Evolutionary conservation across 2,888 invertebrate species (phyloP).

Genomic region (Cylindroiulus punctatus): DNA sequence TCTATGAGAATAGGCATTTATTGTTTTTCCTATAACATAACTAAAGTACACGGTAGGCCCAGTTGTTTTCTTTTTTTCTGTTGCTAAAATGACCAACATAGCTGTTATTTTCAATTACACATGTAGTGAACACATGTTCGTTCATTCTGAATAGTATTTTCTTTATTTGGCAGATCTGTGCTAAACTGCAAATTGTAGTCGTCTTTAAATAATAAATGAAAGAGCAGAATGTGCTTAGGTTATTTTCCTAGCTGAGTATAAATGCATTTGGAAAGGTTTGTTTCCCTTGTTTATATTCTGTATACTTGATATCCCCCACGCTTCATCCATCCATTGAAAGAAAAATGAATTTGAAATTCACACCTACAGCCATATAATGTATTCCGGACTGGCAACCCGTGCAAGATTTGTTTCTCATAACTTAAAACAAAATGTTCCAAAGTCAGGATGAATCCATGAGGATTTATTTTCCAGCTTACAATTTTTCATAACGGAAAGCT

Average conservation of each 20-base stretch:
- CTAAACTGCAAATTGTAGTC: not conserved
- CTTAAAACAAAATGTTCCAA: not conserved
- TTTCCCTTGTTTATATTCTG: not conserved
- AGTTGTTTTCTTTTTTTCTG: not conserved
- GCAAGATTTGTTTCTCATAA: not conserved
- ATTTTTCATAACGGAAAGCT: not conserved
- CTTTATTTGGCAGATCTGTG: not conserved
- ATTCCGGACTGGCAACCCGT: not conserved
- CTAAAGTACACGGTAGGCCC: not conserved
- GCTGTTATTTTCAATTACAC: not conserved
- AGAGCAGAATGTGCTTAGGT: not conserved
- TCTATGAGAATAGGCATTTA: not conserved
- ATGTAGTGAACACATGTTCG: not conserved
- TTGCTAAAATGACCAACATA: not conserved
- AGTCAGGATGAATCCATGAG: not conserved
- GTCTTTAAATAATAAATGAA: not conserved
- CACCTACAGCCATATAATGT: not conserved
- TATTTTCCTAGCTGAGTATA: not conserved
- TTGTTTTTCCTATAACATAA: not conserved
- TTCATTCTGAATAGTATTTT: not conserved
- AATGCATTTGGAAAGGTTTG: not conserved
- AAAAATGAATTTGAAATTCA: not conserved
- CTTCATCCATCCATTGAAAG: not conserved
- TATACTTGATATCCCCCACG: not conserved
- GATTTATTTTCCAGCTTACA: not conserved